Percentiles rank a stretch among this genome's conserved stretches.
Conservation (phyloP, 2,113 vertebrate genomes). For the Sinocyclocheilus grahami region DNA sequence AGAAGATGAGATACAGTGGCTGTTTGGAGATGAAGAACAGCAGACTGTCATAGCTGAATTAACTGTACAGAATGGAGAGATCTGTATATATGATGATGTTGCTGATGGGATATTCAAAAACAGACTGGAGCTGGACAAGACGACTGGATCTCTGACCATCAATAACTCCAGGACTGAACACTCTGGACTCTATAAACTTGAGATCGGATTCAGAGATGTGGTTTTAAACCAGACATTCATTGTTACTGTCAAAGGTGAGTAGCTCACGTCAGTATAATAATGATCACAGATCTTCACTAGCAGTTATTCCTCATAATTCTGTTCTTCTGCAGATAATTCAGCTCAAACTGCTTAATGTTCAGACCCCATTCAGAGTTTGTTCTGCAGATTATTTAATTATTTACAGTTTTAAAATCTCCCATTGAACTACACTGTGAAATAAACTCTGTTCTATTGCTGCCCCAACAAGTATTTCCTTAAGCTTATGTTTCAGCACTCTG, state of each 20-base stretch:
- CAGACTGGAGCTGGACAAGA: background rate
- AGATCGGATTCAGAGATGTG: too few relatives aligned
- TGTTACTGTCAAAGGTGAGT: background rate
- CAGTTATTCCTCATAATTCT: background rate
- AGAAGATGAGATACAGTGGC: background rate
- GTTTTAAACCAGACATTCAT: background rate
- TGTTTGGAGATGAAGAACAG: background rate
- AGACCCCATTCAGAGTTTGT: too few relatives aligned
- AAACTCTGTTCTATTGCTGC: too few relatives aligned
- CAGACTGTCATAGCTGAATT: background rate
- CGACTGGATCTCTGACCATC: slow-evolving; percentile 19
- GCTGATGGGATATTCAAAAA: background rate
- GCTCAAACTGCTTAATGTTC: background rate
- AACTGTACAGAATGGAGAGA: background rate
- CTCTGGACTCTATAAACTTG: background rate
- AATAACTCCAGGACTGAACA: background rate
- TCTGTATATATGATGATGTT: background rate
- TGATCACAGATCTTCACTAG: background rate
- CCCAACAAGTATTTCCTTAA: too few relatives aligned
- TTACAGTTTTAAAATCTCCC: too few relatives aligned
- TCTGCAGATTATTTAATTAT: too few relatives aligned
- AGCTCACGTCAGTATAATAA: background rate
- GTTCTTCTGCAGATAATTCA: background rate
- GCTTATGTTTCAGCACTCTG: too few relatives aligned
- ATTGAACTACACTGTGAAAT: too few relatives aligned